Evolutionary conservation across 2,113 vertebrate genomes (phyloP), one percentile per base, ranked within the genome.

Genomic region (Gymnarchus niloticus): DNA sequence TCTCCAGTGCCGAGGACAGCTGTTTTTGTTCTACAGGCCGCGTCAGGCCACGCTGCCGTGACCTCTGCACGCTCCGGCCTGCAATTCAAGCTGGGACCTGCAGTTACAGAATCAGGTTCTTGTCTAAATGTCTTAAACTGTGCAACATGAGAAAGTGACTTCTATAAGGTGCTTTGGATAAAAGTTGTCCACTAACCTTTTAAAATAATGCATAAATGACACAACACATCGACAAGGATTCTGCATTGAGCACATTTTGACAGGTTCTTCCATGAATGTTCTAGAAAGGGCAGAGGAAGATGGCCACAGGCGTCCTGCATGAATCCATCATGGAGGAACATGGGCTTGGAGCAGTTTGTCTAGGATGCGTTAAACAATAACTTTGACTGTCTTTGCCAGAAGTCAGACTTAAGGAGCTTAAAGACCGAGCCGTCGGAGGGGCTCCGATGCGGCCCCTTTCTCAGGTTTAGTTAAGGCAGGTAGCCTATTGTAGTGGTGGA

Each of bases 11-110:
- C 19, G 85, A 83, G 86, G 87, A 81, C 28, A 87, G 84, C 90
- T 86, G 87, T 83, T 61, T 89, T 88, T 85, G 80, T 25, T 81
- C 82, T 69, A 54, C 49, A 52, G 83, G 84, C 87, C 86, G 33
- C 7, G 46, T 19, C 65, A 41, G 49, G 17, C 89, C 87, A 48
- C 7, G 19, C 33, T 19, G 28, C 33, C 65, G 19, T 28, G 4
- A 28, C 59, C 10, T 33, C 59, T 17, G 59, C 25, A 0, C 8
- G 5, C 10, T 4, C 23, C 25, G 14, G 59, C 59, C 28, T 69
- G 61, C 61, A 17, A 4, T 37, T 37, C 61, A 37, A 33, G 12
- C 28, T 37, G 28, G 4, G 37, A 69, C 28, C 61, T 69, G 61
- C 25, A 14, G 1, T 6, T 25, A 10, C 37, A 69, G 2, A 69